Conservation (phyloP, 2,113 vertebrate genomes). For the Antechinus stuartii region DNA sequence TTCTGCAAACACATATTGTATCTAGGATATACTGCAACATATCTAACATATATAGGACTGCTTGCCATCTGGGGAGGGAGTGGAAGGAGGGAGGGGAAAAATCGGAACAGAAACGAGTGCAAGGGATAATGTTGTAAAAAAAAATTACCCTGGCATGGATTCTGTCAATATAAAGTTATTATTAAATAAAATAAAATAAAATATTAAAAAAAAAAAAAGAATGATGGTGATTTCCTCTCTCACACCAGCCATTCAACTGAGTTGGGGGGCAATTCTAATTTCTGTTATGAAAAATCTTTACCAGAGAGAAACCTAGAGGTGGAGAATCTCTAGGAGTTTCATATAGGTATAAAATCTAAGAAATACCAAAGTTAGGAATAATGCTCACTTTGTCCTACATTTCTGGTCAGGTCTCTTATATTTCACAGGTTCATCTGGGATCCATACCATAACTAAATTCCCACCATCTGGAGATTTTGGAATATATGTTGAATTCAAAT, state of each 20-base stretch:
- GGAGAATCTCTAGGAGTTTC: background rate
- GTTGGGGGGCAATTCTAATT: background rate
- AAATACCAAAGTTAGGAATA: background rate
- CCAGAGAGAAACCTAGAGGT: background rate
- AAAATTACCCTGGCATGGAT: too few relatives aligned
- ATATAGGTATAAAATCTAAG: background rate
- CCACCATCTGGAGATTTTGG: slow-evolving; percentile 42
- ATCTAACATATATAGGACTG: too few relatives aligned
- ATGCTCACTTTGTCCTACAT: slow-evolving; percentile 33
- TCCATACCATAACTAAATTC: slow-evolving; percentile 72
- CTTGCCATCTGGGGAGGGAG: too few relatives aligned
- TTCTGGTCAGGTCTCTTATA: slow-evolving; percentile 7
- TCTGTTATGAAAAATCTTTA: background rate
- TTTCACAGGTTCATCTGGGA: slow-evolving; percentile 53
- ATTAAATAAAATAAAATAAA: too few relatives aligned
- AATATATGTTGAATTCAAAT: slow-evolving; percentile 60
- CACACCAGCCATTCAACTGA: background rate
- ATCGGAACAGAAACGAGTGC: too few relatives aligned
- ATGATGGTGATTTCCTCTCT: background rate
- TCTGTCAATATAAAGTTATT: too few relatives aligned
- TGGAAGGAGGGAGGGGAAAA: too few relatives aligned
- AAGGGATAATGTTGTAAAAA: too few relatives aligned
- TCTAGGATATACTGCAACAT: too few relatives aligned
- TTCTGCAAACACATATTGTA: too few relatives aligned
- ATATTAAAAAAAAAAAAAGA: background rate